These are phyloP conservation scores for Melanerpes formicivorus DNA, from an alignment of 2,113 vertebrate species.

Conservation along the genomic window DNA sequence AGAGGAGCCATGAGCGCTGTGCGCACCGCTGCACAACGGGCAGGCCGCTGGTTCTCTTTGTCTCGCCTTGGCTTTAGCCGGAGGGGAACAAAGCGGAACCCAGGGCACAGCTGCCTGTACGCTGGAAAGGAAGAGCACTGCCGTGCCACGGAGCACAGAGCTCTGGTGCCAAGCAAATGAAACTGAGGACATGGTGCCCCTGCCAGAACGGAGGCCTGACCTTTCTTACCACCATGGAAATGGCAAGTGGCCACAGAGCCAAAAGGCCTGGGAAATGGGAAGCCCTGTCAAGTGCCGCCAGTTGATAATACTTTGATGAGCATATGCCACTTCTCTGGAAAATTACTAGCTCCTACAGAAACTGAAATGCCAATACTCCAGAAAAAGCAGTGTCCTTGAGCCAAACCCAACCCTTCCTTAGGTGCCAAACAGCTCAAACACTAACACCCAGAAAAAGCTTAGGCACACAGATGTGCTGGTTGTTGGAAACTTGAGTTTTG, in stretches of 20 bases:
- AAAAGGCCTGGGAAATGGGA: not conserved
- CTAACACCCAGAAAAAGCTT: not conserved
- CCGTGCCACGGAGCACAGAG: rapidly evolving
- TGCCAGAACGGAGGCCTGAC: not conserved
- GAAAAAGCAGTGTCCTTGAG: not conserved
- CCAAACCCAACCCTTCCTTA: not conserved
- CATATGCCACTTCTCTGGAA: not conserved
- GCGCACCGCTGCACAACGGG: not conserved
- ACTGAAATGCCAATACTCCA: not conserved
- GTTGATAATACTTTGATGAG: not conserved
- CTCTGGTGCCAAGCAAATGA: not conserved
- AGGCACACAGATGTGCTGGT: not conserved
- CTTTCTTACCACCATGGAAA: not conserved
- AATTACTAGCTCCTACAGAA: not conserved
- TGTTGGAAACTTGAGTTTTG: not conserved
- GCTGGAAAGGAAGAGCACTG: not conserved
- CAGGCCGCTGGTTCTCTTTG: not conserved
- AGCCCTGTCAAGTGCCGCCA: not conserved
- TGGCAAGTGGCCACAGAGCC: not conserved
- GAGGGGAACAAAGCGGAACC: not conserved
- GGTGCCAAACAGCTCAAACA: not conserved
- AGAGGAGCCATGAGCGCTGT: not conserved
- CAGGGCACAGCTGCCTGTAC: not conserved
- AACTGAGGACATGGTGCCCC: not conserved
- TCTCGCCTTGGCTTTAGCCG: not conserved